Percentiles rank a stretch among this genome's conserved stretches.
phyloP scores from a whole-genome alignment of 2,797 vertebrate species.

The Lindbergichthys nudifrons region DNA sequence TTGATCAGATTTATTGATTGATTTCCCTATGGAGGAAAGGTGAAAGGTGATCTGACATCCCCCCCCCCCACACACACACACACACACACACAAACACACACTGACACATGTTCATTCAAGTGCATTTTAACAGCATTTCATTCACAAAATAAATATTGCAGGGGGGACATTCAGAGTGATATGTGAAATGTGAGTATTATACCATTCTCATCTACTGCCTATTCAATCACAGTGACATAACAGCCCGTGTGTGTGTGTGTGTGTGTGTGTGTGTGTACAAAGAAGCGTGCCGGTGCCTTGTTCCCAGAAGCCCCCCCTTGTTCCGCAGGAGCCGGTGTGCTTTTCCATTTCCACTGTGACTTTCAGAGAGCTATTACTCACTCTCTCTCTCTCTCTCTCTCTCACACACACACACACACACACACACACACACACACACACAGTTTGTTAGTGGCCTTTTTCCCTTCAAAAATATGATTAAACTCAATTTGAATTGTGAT shows the following conservation, averaged over 20 bases:
- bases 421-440: slow-evolving; percentile 49
- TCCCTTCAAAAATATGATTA: not conserved
- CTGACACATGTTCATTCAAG: no score
- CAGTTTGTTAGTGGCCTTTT: slow-evolving; percentile 18
- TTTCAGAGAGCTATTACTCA: slow-evolving; percentile 3
- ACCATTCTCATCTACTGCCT: no score
- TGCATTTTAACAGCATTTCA: not conserved
- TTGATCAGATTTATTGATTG: slow-evolving; percentile 70
- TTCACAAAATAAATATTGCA: not conserved
- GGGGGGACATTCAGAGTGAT: no score
- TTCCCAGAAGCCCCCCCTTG: slow-evolving; percentile 41
- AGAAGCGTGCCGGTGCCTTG: slow-evolving; percentile 60
- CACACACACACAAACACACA: no score
- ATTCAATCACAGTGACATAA: not conserved
- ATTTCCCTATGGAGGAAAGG: slow-evolving; percentile 52
- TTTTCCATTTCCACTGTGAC: slow-evolving; percentile 54
- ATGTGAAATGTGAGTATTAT: no score
- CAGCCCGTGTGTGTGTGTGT: not conserved
- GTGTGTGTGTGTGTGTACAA: slow-evolving; percentile 6
- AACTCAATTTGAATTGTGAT: not conserved
- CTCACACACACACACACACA: accelerated
- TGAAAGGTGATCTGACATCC: slow-evolving; percentile 69
- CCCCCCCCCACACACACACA: no score
- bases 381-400: no score
- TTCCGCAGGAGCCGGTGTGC: slow-evolving; percentile 43